These are phyloP conservation scores for Osmerus eperlanus DNA, from an alignment of 2,113 vertebrate genomes.

Conservation along the genomic window DNA sequence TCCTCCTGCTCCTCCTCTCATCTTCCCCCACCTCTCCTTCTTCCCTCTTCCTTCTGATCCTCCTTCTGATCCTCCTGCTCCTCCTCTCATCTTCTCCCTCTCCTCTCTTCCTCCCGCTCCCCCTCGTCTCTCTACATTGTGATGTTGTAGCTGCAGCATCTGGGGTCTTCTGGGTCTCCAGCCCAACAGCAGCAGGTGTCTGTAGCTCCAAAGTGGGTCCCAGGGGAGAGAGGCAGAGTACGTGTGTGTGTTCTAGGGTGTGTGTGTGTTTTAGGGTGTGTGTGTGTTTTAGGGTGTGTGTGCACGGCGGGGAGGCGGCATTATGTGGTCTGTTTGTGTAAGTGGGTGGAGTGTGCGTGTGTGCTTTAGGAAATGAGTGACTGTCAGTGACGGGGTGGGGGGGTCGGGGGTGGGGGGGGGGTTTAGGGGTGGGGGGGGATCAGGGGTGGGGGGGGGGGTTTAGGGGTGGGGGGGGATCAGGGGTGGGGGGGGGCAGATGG, in stretches of 20 bases:
- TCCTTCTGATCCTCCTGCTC: no score
- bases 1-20: no score
- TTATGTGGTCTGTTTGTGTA: no score
- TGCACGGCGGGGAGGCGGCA: not conserved
- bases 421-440: conserved; percentile 6
- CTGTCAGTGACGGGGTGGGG: not conserved
- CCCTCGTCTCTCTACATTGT: conserved; percentile 10
- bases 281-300: not conserved
- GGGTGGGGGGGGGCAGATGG: conserved; percentile 53
- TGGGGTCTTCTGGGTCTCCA: not conserved
- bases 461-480: conserved; percentile 8
- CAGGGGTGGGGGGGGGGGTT: conserved; percentile 2
- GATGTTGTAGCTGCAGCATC: conserved; percentile 2
- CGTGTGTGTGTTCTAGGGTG: conserved; percentile 2
- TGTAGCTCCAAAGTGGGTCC: conserved; percentile 37
- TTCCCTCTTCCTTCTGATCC: no score
- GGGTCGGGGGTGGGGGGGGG: not conserved
- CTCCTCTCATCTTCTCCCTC: no score
- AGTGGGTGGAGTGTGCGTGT: no score
- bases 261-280: conserved; percentile 20
- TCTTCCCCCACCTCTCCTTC: no score
- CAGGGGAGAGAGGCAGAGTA: conserved; percentile 10
- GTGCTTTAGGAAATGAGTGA: no score
- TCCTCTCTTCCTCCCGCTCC: no score
- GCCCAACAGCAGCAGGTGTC: conserved; percentile 57